Evolutionary conservation across 2,888 invertebrate genomes (phyloP).

Genomic region (Drosophila yooni): DNA sequence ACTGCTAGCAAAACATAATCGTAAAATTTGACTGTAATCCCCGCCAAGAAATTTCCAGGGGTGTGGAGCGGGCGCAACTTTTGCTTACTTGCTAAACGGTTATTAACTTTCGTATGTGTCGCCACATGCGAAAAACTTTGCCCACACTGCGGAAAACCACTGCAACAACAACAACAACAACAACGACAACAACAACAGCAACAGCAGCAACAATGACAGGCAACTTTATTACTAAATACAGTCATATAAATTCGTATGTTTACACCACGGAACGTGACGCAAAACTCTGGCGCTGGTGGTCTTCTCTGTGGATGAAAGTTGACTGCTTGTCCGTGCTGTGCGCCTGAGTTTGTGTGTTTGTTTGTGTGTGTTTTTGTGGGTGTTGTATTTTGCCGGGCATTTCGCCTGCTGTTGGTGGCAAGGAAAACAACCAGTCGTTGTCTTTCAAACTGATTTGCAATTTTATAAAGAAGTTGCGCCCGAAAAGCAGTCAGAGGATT

Average conservation of each 20-base stretch:
- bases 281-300: slow-evolving; percentile 12
- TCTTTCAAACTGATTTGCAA: slow-evolving; percentile 80
- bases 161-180: background rate
- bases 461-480: slow-evolving; percentile 70
- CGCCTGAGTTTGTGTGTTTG: background rate
- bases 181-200: slow-evolving; percentile 18
- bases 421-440: slow-evolving; percentile 71
- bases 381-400: slow-evolving; percentile 22
- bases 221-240: slow-evolving; percentile 75
- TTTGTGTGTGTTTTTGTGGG: slow-evolving; percentile 6
- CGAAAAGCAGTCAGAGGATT: slow-evolving; percentile 41
- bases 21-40: slow-evolving; percentile 58
- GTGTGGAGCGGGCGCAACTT: slow-evolving; percentile 25
- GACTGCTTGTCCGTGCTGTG: slow-evolving; percentile 12
- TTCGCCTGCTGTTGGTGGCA: slow-evolving; percentile 50
- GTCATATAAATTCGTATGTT: slow-evolving; percentile 74
- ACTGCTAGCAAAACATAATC: slow-evolving; percentile 61
- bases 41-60: slow-evolving; percentile 38
- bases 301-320: slow-evolving; percentile 7
- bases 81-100: slow-evolving; percentile 71
- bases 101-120: slow-evolving; percentile 77
- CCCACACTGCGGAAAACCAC: slow-evolving; percentile 4
- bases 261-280: slow-evolving; percentile 61
- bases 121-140: slow-evolving; percentile 21
- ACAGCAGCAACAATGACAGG: slow-evolving; percentile 52